Evolutionary conservation across 2,797 vertebrate genomes (phyloP).

Genomic region (Zalophus californianus): DNA sequence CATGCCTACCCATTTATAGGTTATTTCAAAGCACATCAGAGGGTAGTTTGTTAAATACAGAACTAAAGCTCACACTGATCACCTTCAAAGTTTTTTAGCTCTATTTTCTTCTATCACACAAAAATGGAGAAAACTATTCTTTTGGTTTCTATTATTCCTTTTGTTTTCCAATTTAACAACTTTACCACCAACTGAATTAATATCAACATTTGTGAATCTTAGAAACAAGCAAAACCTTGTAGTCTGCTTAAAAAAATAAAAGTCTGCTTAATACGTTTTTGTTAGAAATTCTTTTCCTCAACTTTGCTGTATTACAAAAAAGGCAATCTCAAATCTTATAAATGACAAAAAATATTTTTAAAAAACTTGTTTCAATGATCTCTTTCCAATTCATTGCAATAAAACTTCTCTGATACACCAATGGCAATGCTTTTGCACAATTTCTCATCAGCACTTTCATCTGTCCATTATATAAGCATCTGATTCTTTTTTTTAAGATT

Average conservation of each 20-base stretch:
- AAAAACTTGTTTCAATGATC: slow-evolving; percentile 11
- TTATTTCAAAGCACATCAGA: slow-evolving; percentile 59
- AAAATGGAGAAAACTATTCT: slow-evolving; percentile 31
- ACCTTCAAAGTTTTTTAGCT: slow-evolving; percentile 36
- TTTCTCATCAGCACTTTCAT: not conserved
- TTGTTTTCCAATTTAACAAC: slow-evolving; percentile 61
- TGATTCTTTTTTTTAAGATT: no score
- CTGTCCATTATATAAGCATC: not conserved
- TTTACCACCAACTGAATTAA: slow-evolving; percentile 59
- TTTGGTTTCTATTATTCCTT: slow-evolving; percentile 28
- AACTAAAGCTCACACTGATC: slow-evolving; percentile 25
- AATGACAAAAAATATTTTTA: slow-evolving; percentile 38
- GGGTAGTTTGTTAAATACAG: slow-evolving; percentile 57
- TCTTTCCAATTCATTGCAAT: slow-evolving; percentile 43
- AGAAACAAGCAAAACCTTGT: slow-evolving; percentile 34
- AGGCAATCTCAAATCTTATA: slow-evolving; percentile 4
- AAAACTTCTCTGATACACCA: not conserved
- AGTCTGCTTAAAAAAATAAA: slow-evolving; percentile 27
- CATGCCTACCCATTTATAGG: not conserved
- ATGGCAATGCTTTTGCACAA: not conserved
- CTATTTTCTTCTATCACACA: slow-evolving; percentile 43
- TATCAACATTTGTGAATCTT: slow-evolving; percentile 53
- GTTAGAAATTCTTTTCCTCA: slow-evolving; percentile 59
- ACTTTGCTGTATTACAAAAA: slow-evolving; percentile 39
- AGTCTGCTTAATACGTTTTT: slow-evolving; percentile 56